Base-by-base conservation (phyloP, 2,888 invertebrate species). In the Aphodius granarius region DNA sequence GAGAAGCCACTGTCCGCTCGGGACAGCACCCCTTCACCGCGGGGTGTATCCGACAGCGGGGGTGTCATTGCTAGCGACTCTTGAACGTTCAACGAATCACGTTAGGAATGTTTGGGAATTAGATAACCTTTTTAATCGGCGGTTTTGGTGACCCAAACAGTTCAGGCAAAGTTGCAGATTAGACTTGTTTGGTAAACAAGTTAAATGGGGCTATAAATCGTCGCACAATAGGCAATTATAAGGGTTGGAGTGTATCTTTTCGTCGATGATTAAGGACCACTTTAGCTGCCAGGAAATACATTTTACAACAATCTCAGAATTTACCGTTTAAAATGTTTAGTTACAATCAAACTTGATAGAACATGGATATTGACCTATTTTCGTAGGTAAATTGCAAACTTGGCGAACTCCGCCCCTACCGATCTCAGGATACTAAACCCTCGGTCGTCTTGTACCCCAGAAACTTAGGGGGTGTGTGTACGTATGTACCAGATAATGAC, bases 401-500 rank as follows among this genome's bases (percentile, higher is more conserved):
- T n/a, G n/a, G n/a, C n/a, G n/a, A n/a, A n/a, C n/a, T n/a, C n/a
- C n/a, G n/a, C n/a, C n/a, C n/a, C n/a, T n/a, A n/a, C n/a, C n/a
- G n/a, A 43, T 43, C 43, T 43, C 13, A 43, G 13, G 43, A 43
- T 13, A 6, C 43, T 43, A 43, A 43, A 43, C 43, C n/a, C n/a
- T n/a, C n/a, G n/a, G n/a, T n/a, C n/a, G n/a, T n/a, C n/a, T n/a
- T 43, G 43, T 43, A 43, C 5, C 43, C 43, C 43, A 6, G 3
- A 43, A 43, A 43, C 43, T 43, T 68, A n/a, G 68, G 21, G 68
- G 68, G 68, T 68, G 68, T 22, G 68, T 68, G 22, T 22, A 68
- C 68, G 68, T 68, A 18, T 20, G 20, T 43, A 43, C 43, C 43
- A 68, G 68, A 68, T 68, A 68, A 68, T 68, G 68, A 68, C 21